Base-by-base conservation (phyloP, 2,888 invertebrate species). In the Amorpha juglandis region DNA sequence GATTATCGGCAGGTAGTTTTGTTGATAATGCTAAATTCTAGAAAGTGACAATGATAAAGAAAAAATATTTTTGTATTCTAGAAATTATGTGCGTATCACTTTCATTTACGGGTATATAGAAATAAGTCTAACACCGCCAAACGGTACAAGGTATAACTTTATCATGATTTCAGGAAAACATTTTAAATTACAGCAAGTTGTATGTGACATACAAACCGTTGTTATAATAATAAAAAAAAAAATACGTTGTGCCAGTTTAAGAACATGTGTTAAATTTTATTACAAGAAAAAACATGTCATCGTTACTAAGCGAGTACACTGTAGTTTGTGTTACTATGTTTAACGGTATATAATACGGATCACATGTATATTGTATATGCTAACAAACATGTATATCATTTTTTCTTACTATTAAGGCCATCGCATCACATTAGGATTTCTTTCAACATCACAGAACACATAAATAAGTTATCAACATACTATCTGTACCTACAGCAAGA, bases 211-310 rank as follows among this genome's bases (percentile, higher is more conserved):
- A n/a, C n/a, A 35, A 38, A 55, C 11, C n/a, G 33, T 14, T 8
- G 58, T 58, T 58, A 58, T 58, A 42, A 42, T 58, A 38, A 27
- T 27, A 3, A 19, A 58, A 55, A 19, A 58, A 55, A 38, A 55
- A 38, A 12, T 19, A 42, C 21, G 42, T n/a, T 19, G 58, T 58
- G 58, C 42, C 19, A 19, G 58, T 58, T 42, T 16, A 58, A 19
- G 19, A 14, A 52, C 27, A 38, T 58, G 58, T 38, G 58, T 38
- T 58, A 55, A 38, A 58, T 58, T 58, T 58, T 58, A 42, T 58
- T 38, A 58, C 38, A 42, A 9, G 16, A 42, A 58, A 19, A 58
- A 19, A 38, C 58, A 42, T 58, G 19, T 58, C 58, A 58, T 42
- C 58, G 58, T 58, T 42, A 58, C 58, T 19, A 58, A 38, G 42